phyloP scores from a whole-genome alignment of 2,797 vertebrate species.

The Periparus ater region DNA sequence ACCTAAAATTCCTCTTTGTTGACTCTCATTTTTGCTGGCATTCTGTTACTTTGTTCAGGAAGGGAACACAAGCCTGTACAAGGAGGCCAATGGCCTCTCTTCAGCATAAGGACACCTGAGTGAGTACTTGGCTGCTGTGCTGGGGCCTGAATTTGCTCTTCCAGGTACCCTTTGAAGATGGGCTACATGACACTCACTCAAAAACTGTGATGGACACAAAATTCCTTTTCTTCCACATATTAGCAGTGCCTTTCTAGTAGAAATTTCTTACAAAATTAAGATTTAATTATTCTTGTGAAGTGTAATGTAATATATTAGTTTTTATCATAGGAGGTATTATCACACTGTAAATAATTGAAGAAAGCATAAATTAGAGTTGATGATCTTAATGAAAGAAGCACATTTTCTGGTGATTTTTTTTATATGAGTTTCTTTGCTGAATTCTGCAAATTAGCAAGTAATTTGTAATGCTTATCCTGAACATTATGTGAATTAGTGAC shows the following conservation, averaged over 20 bases:
- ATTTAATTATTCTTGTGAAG: neutral
- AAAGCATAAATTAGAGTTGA: constrained; percentile 30
- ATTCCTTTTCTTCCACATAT: neutral
- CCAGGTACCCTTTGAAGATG: neutral
- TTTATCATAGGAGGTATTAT: constrained; percentile 6
- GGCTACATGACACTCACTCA: accelerated
- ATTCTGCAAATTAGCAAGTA: constrained; percentile 36
- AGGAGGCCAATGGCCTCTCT: neutral
- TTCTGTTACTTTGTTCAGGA: neutral
- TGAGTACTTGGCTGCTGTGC: neutral
- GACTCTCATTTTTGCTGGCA: neutral
- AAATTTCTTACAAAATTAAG: neutral
- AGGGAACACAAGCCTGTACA: neutral
- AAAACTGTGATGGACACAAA: neutral
- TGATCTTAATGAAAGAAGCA: constrained; percentile 1
- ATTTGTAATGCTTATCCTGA: constrained; percentile 36
- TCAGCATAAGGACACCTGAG: neutral
- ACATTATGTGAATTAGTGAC: constrained; percentile 10
- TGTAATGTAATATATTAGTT: neutral
- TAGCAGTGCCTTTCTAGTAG: neutral
- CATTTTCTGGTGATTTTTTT: neutral
- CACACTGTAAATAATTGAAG: constrained; percentile 61
- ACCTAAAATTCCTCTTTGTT: neutral
- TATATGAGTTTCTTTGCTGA: neutral
- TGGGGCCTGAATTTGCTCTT: neutral